These are phyloP conservation scores for Chirona hameri DNA, from an alignment of 2,888 invertebrate species.

Conservation along the genomic window DNA sequence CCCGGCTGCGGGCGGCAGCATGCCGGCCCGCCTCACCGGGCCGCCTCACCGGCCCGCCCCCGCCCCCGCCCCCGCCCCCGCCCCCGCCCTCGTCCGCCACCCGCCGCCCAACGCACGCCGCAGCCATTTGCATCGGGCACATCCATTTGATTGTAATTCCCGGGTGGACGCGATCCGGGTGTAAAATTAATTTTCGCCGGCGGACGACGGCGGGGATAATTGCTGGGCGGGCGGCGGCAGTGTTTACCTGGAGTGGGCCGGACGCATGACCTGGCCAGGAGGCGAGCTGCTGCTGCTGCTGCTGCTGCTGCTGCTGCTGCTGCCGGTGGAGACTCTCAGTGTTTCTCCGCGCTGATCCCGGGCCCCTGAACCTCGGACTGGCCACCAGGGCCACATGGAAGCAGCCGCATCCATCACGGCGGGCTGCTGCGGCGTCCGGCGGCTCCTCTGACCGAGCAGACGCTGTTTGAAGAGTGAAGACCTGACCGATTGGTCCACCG, in stretches of 20 bases:
- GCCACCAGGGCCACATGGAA: not conserved
- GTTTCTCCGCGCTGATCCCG: not conserved
- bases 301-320: not conserved
- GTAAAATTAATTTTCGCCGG: not conserved
- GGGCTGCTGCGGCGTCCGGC: not conserved
- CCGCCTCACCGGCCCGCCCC: not conserved
- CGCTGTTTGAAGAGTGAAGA: too few relatives aligned
- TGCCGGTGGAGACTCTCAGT: not conserved
- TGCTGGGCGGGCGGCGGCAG: not conserved
- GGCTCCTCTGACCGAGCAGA: too few relatives aligned
- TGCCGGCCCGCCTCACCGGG: not conserved
- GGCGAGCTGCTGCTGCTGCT: not conserved
- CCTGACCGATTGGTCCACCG: too few relatives aligned
- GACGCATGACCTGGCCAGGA: not conserved
- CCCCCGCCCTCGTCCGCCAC: not conserved
- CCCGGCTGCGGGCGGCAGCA: not conserved
- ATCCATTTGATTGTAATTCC: not conserved
- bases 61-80: not conserved
- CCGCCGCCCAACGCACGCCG: not conserved
- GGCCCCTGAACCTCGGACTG: not conserved
- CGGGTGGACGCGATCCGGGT: not conserved
- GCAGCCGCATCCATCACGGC: not conserved
- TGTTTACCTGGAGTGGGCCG: not conserved
- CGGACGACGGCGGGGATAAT: not conserved
- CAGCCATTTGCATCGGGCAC: not conserved